Evolutionary conservation across 1,140 invertebrate species (phyloP), one percentile per base, ranked within the genome.

Genomic region (Akabosia matsudoensis): DNA sequence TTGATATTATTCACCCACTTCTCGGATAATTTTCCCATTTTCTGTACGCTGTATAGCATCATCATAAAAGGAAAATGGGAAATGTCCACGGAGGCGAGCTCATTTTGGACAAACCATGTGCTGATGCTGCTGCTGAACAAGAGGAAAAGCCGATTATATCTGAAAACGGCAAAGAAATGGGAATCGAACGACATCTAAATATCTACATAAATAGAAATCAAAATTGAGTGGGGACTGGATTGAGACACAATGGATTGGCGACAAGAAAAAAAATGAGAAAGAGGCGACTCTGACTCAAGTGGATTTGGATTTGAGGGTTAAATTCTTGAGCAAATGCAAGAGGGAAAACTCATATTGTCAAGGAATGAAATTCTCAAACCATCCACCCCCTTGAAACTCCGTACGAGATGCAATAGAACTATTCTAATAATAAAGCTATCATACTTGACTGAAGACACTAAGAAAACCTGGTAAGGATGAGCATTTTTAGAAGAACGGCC

Each of bases 131-230:
- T 22, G 14, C 7, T 61, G 14, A 7, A 14, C 14, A 24, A 4
- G 4, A 61, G 7, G 7, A 7, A 67, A 67, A 67, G 61, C 61
- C 28, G 61, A 67, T 67, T 67, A 67, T 18, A 45, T 67, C 24
- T 10, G 61, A 31, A 10, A 67, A 67, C 2, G 61, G 22, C 28
- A 31, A 67, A 30, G 61, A 67, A 67, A 67, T 67, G 61, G 61
- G 61, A 67, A 67, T 67, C 61, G 30, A 67, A 67, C 61, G 61
- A 67, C 24, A 30, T 67, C 61, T 67, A 67, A 67, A 67, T 67
- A 67, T 67, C 26, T 31, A 67, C 61, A 67, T 67, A 30, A 67
- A 67, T 67, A 67, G 61, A 67, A 67, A 67, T 67, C 61, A 67
- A 67, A 67, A 67, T 30, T 67, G 61, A 67, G 30, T 31, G 61